These are phyloP conservation scores for Anadara kagoshimensis DNA, from an alignment of 1,140 invertebrate species.

Conservation along the genomic window DNA sequence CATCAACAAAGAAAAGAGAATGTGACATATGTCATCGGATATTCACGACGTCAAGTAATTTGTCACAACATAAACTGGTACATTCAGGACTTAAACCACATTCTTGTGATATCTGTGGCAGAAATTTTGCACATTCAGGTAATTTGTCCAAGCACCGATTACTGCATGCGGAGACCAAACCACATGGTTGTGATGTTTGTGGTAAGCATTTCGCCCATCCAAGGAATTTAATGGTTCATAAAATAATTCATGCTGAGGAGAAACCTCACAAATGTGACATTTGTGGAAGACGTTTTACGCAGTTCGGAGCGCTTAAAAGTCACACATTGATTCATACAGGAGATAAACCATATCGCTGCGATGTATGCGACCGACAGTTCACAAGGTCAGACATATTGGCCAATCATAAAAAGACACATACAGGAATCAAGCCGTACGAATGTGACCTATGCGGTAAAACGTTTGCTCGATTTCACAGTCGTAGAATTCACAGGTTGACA, in stretches of 20 bases:
- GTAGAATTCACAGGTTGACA: no score
- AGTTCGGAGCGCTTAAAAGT: neutral
- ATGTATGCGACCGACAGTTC: slow-evolving; percentile 13
- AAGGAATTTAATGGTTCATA: slow-evolving; percentile 7
- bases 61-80: slow-evolving; percentile 43
- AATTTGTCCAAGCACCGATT: slow-evolving; percentile 10
- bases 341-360: slow-evolving; percentile 27
- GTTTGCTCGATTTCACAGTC: no score
- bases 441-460: no score
- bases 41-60: neutral
- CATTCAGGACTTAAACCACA: slow-evolving; percentile 39
- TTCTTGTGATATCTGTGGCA: slow-evolving; percentile 35
- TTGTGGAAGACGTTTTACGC: slow-evolving; percentile 14
- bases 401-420: no score
- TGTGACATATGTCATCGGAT: no score
- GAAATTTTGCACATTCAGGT: slow-evolving; percentile 1
- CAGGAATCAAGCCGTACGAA: no score
- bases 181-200: slow-evolving; percentile 33
- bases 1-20: no score
- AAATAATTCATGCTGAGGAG: slow-evolving; percentile 4
- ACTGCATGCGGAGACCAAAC: slow-evolving; percentile 1
- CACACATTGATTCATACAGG: slow-evolving; percentile 19
- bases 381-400: neutral
- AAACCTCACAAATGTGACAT: slow-evolving; percentile 17
- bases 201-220: slow-evolving; percentile 15